Conservation (phyloP, 2,797 vertebrate species). For the Tragelaphus eurycerus region DNA sequence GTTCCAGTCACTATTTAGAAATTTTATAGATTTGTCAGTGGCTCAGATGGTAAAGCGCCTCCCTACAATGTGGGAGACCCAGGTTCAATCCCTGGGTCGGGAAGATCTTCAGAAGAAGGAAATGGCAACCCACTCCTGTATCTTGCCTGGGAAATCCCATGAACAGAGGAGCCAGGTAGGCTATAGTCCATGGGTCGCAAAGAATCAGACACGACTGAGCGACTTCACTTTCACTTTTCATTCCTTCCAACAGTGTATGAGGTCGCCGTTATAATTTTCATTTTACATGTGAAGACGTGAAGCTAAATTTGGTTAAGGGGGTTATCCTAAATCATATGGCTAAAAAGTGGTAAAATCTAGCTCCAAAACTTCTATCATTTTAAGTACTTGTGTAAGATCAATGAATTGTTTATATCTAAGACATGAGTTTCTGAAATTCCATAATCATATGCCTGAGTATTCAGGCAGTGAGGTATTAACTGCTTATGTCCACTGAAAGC, state of each 20-base stretch:
- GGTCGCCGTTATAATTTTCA: not conserved
- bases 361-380: not conserved
- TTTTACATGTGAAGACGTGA: not conserved
- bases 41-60: not conserved
- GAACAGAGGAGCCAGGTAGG: not conserved
- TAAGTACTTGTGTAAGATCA: not conserved
- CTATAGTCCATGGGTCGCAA: not conserved
- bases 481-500: not conserved
- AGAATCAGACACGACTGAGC: fast-evolving
- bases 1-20: not conserved
- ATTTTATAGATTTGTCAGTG: not conserved
- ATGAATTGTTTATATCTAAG: not conserved
- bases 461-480: not conserved
- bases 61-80: not conserved
- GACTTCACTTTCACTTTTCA: not conserved
- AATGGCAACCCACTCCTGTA: not conserved
- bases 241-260: not conserved
- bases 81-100: not conserved
- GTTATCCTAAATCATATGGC: not conserved
- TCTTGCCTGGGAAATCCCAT: not conserved
- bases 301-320: not conserved
- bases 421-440: not conserved
- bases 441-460: not conserved
- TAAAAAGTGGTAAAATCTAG: not conserved
- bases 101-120: not conserved